A percentile compares a stretch with the other conserved stretches of the same genome.
These are phyloP conservation scores for Pseudomyrmex cubaensis DNA, from an alignment of 1,140 invertebrate genomes.

Conservation along the genomic window DNA sequence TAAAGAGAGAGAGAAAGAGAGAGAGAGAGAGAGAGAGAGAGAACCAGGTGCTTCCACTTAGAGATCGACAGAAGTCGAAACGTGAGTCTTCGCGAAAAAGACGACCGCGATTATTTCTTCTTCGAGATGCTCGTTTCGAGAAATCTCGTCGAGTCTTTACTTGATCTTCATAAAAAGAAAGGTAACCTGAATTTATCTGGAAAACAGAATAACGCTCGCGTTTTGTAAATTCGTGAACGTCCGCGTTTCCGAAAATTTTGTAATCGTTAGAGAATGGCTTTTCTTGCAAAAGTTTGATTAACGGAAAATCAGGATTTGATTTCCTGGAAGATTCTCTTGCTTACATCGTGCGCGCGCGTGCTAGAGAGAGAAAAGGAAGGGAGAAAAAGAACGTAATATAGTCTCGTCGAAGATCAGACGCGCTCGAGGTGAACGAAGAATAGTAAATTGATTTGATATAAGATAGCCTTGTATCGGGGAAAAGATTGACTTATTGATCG, in stretches of 20 bases:
- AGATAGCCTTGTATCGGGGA: constrained; percentile 64
- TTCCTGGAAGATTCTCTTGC: background rate
- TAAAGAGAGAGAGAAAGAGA: background rate
- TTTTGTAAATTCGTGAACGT: background rate
- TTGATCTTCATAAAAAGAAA: constrained; percentile 12
- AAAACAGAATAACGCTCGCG: background rate
- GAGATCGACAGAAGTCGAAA: constrained; percentile 32
- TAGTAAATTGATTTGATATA: constrained; percentile 60
- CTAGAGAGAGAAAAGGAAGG: no score
- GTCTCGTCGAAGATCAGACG: constrained; percentile 44
- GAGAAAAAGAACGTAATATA: constrained; percentile 8
- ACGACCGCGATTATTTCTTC: background rate
- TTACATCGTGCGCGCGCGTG: constrained; percentile 8
- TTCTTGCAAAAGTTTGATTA: constrained; percentile 26
- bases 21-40: background rate
- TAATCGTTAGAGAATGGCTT: background rate
- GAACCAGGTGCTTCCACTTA: background rate
- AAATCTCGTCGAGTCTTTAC: background rate
- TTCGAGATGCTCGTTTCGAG: background rate
- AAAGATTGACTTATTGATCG: constrained; percentile 71
- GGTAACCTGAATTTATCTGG: background rate
- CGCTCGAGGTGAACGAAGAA: constrained; percentile 56
- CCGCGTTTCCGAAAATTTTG: constrained; percentile 17
- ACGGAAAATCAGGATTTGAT: constrained; percentile 29
- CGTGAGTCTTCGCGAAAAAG: background rate